Percentiles rank a stretch among this genome's conserved stretches.
phyloP scores from a whole-genome alignment of 2,797 vertebrate genomes.

The Calcarius lapponicus region DNA sequence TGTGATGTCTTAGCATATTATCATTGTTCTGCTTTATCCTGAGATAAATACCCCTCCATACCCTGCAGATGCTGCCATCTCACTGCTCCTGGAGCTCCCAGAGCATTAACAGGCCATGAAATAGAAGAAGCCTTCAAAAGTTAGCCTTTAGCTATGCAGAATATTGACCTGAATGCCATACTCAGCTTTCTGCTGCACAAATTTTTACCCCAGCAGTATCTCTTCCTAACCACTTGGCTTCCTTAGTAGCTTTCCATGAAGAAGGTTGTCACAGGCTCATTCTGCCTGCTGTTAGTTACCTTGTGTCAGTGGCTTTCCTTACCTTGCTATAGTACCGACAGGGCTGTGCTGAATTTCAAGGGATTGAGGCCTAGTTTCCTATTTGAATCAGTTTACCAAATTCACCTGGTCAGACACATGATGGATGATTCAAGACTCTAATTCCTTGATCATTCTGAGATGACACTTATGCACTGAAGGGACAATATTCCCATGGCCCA shows the following conservation, averaged over 20 bases:
- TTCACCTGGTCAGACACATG: not conserved
- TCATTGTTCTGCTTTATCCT: not conserved
- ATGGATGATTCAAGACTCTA: not conserved
- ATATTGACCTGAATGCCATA: not conserved
- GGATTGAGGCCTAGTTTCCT: not conserved
- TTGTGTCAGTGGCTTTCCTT: not conserved
- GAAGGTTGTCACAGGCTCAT: not conserved
- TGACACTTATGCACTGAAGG: not conserved
- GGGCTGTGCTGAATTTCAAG: not conserved
- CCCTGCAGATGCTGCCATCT: not conserved
- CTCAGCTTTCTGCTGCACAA: not conserved
- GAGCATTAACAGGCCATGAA: not conserved
- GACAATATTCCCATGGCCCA: not conserved
- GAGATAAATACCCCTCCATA: not conserved
- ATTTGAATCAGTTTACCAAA: not conserved
- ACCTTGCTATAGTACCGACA: not conserved
- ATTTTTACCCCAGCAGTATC: not conserved
- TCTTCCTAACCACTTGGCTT: not conserved
- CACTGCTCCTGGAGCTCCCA: not conserved
- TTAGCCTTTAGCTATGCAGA: not conserved
- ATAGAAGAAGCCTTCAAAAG: not conserved
- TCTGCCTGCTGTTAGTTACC: not conserved
- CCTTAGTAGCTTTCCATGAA: not conserved
- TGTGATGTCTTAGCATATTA: not conserved
- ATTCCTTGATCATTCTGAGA: not conserved